These are phyloP conservation scores for Andrena minutula DNA, from an alignment of 2,888 invertebrate species.

Conservation along the genomic window DNA sequence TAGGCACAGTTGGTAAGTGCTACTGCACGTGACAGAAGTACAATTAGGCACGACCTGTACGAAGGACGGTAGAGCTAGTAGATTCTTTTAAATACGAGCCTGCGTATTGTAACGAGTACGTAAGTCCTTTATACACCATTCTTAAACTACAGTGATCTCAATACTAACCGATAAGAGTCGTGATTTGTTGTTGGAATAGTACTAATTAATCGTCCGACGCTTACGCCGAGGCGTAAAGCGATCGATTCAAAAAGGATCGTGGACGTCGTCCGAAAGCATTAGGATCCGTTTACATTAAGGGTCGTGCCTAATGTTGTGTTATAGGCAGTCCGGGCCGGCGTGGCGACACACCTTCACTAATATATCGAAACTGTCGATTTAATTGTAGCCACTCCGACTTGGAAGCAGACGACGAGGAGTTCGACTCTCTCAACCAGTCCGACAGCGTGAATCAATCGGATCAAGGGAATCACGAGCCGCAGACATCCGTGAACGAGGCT, in stretches of 20 bases:
- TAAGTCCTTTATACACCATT: conserved; percentile 59
- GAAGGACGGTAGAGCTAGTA: conserved; percentile 76
- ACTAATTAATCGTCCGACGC: conserved; percentile 1
- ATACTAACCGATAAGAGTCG: conserved; percentile 12
- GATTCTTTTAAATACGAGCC: conserved; percentile 66
- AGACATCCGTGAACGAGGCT: conserved; percentile 72
- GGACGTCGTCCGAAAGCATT: conserved; percentile 11
- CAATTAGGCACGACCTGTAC: conserved; percentile 76
- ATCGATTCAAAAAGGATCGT: conserved; percentile 4
- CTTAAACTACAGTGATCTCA: conserved; percentile 29
- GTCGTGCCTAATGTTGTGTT: conserved; percentile 71
- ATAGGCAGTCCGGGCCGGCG: conserved; percentile 36
- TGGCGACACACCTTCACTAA: conserved; percentile 43
- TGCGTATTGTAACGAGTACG: conserved; percentile 65
- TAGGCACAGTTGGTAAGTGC: conserved; percentile 74
- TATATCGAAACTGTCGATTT: conserved; percentile 39
- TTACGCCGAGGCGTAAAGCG: conserved; percentile 16
- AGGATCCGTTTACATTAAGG: conserved; percentile 45
- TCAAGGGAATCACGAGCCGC: conserved; percentile 78
- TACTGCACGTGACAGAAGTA: conserved; percentile 62
- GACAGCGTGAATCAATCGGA: conserved; percentile 81
- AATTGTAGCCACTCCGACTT: conserved; percentile 86
- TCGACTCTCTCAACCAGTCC: conserved; percentile 86
- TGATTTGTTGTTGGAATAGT: conserved; percentile 9
- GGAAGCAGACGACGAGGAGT: conserved; percentile 87